phyloP scores from a whole-genome alignment of 2,797 vertebrate species.

The Apogon talboti region DNA sequence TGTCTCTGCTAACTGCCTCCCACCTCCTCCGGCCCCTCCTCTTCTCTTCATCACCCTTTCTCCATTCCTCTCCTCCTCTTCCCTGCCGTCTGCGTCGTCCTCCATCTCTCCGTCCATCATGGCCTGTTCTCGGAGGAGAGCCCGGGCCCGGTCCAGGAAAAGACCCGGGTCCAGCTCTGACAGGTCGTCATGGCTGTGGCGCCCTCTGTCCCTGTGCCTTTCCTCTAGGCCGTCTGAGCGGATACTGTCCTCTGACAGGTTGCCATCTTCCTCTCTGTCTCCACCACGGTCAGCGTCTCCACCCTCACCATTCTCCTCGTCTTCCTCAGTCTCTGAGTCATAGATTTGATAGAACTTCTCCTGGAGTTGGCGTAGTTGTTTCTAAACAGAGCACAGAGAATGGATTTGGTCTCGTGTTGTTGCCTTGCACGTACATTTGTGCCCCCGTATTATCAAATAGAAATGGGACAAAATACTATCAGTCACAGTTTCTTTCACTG shows the following conservation, averaged over 20 bases:
- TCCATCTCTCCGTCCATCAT: slow-evolving; percentile 78
- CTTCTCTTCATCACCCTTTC: slow-evolving; percentile 83
- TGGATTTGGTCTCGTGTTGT: neutral
- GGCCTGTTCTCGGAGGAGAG: slow-evolving; percentile 93
- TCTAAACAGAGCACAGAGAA: slow-evolving; percentile 68
- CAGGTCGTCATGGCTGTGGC: slow-evolving; percentile 83
- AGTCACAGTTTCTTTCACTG: no score
- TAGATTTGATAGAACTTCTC: slow-evolving; percentile 99
- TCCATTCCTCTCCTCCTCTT: slow-evolving; percentile 67
- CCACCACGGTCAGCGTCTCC: slow-evolving; percentile 57
- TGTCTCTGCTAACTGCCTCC: slow-evolving; percentile 94
- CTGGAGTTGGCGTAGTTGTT: slow-evolving; percentile 98
- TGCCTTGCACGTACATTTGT: neutral
- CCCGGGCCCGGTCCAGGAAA: slow-evolving; percentile 93
- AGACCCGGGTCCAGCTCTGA: slow-evolving; percentile 94
- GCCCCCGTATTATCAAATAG: no score
- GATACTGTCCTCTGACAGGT: slow-evolving; percentile 97
- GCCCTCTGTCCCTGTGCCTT: slow-evolving; percentile 64
- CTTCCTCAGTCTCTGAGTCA: slow-evolving; percentile 89
- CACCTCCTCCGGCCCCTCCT: slow-evolving; percentile 75
- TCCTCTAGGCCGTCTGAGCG: slow-evolving; percentile 92
- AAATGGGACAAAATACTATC: no score
- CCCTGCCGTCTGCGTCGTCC: slow-evolving; percentile 86
- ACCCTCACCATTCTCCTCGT: slow-evolving; percentile 69
- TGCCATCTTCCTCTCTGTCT: slow-evolving; percentile 91